Conservation (phyloP, 2,888 invertebrate genomes). For the Drosophila rellima region DNA sequence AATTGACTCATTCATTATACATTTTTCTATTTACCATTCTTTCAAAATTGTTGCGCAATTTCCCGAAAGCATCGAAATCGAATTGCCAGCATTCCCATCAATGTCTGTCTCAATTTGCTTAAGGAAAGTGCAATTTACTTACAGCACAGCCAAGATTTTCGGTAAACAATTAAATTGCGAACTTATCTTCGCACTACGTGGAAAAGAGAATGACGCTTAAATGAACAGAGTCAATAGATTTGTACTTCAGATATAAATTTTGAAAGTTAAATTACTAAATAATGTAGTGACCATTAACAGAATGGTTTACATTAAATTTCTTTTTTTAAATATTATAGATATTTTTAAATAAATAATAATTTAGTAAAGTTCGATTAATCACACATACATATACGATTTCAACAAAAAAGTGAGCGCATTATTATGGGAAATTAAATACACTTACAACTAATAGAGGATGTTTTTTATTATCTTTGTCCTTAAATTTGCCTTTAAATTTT, state of each 20-base stretch:
- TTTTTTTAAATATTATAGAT: too few species aligned
- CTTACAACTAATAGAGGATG: too few species aligned
- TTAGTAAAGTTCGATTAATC: too few species aligned
- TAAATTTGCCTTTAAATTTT: neutral
- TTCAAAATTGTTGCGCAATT: conserved; percentile 20
- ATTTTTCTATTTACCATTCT: conserved; percentile 19
- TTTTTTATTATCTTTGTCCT: neutral
- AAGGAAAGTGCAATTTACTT: conserved; percentile 37
- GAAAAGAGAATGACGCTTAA: neutral
- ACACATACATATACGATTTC: too few species aligned
- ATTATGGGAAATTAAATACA: too few species aligned
- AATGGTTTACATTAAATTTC: too few species aligned
- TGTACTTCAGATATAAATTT: too few species aligned
- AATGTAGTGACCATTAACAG: too few species aligned
- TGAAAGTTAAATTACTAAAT: too few species aligned
- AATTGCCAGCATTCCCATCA: conserved; percentile 38
- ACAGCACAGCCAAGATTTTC: conserved; percentile 12
- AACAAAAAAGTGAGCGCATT: too few species aligned
- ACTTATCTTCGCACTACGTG: conserved; percentile 1
- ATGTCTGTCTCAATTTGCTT: conserved; percentile 29
- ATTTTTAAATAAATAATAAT: too few species aligned
- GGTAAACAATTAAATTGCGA: conserved; percentile 31
- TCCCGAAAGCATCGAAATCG: conserved; percentile 11
- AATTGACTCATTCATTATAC: conserved; percentile 56
- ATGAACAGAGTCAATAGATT: too few species aligned